Conservation (phyloP, 1,140 invertebrate genomes). For the Camponotus floridanus region DNA sequence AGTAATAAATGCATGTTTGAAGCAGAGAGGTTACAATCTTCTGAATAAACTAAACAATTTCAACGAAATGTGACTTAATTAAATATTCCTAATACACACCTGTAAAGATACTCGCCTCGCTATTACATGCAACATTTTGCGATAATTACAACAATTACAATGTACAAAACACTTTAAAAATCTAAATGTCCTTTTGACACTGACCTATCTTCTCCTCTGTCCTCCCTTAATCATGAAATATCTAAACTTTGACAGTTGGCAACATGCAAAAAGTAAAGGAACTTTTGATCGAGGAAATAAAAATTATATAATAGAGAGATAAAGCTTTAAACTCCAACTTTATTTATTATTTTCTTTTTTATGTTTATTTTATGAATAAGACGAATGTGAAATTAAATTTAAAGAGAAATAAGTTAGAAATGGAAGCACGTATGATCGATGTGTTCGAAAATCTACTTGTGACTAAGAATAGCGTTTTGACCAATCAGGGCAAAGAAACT, state of each 20-base stretch:
- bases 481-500: too few species aligned
- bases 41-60: neutral
- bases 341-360: too few species aligned
- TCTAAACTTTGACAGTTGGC: slow-evolving; percentile 5
- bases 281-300: neutral
- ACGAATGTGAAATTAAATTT: too few species aligned
- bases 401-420: too few species aligned
- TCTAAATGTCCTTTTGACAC: neutral
- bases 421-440: too few species aligned
- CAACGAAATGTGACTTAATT: neutral
- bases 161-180: neutral
- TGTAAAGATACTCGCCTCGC: slow-evolving; percentile 20
- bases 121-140: slow-evolving; percentile 63
- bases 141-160: neutral
- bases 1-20: slow-evolving; percentile 1
- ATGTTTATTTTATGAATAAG: too few species aligned
- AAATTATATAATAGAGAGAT: too few species aligned
- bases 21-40: neutral
- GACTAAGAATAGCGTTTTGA: too few species aligned
- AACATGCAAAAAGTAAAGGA: neutral
- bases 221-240: neutral
- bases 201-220: neutral
- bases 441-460: too few species aligned
- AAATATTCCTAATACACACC: slow-evolving; percentile 21
- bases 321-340: too few species aligned